Base-by-base conservation (phyloP, 2,113 vertebrate genomes). In the Pseudorhombus dupliciocellatus region DNA sequence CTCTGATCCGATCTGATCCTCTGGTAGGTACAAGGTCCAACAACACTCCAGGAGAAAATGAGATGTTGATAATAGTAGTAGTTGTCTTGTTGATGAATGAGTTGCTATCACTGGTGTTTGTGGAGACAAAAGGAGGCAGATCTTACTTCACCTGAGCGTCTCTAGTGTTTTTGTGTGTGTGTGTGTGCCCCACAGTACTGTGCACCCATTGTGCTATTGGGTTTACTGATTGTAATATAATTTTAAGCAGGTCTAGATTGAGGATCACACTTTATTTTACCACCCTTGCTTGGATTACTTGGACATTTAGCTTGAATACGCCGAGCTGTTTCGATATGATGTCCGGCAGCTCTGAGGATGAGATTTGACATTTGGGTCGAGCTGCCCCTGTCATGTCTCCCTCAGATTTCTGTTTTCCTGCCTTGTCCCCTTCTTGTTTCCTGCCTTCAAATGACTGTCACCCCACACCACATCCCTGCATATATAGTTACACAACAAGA, bases 21-120 rank as follows among this genome's bases (percentile, higher is more conserved):
- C 70, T 30, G 51, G 28, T 63, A 44, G 85, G 87, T 90, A 84
- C 87, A 86, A 89, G 85, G 88, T 90, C 77, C 78, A 60, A 37
- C 26, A 57, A 42, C 55, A 40, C 34, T 37, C 7, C 50, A 61
- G 46, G 7, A 50, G 18, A 50, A 34, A 12, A 46, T 18, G 42
- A 46, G 42, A 46, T 46, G 16, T 20, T 20, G 21, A 4, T n/a
- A 9, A 50, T 50, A 21, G 21, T 50, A n/a, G 28, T 48, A 61
- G 75, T 16, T 18, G 48, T 80, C 70, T 52, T 21, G 31, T 67
- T 67, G 42, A 70, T 56, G 44, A 67, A 61, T 10, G 67, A 76
- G 57, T 44, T 44, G 48, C 48, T 28, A 30, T 28, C n/a, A 16
- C 22, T 63, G 22, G 40, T 21, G 20, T 28, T 51, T 37, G 52